Percentiles rank a stretch among this genome's conserved stretches.
Conservation (phyloP, 2,888 invertebrate species). For the Bugula neritina region DNA sequence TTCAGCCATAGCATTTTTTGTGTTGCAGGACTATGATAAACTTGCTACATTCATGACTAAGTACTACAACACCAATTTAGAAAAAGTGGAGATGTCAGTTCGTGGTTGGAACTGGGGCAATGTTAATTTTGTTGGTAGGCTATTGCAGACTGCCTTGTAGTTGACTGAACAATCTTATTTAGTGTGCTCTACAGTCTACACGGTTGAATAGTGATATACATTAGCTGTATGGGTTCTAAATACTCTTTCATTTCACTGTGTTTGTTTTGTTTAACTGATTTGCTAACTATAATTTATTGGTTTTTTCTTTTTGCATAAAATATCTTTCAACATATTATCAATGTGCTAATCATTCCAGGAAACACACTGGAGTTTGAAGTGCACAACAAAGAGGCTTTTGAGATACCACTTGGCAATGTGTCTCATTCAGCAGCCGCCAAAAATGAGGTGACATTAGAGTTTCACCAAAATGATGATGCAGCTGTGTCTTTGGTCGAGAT, state of each 20-base stretch:
- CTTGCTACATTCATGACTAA: conserved; percentile 79
- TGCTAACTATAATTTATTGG: too few species aligned
- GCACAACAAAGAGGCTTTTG: conserved; percentile 69
- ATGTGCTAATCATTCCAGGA: conserved; percentile 35
- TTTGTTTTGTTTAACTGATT: too few species aligned
- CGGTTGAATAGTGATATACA: too few species aligned
- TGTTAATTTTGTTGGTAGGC: conserved; percentile 74
- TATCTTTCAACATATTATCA: too few species aligned
- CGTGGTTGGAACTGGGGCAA: conserved; percentile 99
- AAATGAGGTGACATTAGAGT: conserved; percentile 95
- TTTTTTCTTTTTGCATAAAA: too few species aligned
- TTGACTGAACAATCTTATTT: too few species aligned
- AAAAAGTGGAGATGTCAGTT: conserved; percentile 83
- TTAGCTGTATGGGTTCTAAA: too few species aligned
- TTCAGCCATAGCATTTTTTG: too few species aligned
- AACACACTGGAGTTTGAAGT: conserved; percentile 50
- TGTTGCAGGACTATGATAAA: conserved; percentile 89
- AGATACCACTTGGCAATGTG: conserved; percentile 90
- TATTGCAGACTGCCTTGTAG: neutral
- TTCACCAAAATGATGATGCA: conserved; percentile 97
- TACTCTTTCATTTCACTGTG: too few species aligned
- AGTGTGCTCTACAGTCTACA: too few species aligned
- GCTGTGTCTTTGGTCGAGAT: conserved; percentile 94
- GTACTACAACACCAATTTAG: conserved; percentile 69
- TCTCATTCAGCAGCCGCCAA: conserved; percentile 92